phyloP scores from a whole-genome alignment of 2,797 vertebrate genomes.

The Euthynnus affinis region DNA sequence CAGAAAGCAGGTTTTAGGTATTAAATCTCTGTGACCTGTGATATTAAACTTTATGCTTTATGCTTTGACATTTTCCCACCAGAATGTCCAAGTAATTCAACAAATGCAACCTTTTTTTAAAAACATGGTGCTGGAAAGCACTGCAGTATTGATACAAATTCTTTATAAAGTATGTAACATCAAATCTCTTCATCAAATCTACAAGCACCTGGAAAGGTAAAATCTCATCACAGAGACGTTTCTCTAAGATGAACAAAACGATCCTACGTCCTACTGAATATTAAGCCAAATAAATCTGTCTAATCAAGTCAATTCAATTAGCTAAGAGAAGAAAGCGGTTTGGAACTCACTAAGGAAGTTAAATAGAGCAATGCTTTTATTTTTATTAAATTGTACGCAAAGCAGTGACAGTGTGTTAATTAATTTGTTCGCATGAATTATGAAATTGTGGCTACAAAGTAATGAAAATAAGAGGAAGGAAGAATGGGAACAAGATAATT shows the following conservation, averaged over 20 bases:
- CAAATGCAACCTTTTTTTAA: neutral
- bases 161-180: neutral
- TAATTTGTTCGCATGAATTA: conserved; percentile 35
- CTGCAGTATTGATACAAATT: neutral
- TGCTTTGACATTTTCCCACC: neutral
- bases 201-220: no score
- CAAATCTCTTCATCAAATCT: no score
- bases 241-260: neutral
- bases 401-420: conserved; percentile 22
- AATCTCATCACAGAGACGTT: neutral
- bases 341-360: neutral
- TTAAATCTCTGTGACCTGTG: neutral
- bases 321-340: neutral
- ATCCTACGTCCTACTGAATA: conserved; percentile 1
- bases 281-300: conserved; percentile 1
- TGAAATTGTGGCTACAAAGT: conserved; percentile 22
- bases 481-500: neutral
- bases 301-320: conserved; percentile 34
- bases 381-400: conserved; percentile 29
- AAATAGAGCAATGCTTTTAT: conserved; percentile 28
- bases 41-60: neutral
- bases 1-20: neutral
- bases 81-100: neutral
- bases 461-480: neutral
- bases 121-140: neutral